Evolutionary conservation across 2,113 vertebrate genomes (phyloP).

Genomic region (Thalassoma bifasciatum): DNA sequence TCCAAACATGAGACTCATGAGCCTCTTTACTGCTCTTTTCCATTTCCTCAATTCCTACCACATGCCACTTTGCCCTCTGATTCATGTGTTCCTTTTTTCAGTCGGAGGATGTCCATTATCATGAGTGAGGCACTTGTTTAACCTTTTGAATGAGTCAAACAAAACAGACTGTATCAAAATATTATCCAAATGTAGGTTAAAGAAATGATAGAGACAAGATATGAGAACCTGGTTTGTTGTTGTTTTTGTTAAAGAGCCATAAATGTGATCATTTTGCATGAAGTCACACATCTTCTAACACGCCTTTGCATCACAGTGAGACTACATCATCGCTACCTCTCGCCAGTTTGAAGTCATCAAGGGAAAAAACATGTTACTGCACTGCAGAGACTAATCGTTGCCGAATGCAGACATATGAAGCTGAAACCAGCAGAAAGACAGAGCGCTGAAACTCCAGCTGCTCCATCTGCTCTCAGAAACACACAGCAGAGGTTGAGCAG

Average conservation of each 20-base stretch:
- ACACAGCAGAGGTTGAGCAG: constrained; percentile 36
- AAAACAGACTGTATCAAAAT: background rate
- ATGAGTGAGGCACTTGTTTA: constrained; percentile 19
- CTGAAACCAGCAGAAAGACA: constrained; percentile 7
- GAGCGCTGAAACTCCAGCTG: constrained; percentile 14
- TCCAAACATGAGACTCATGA: constrained; percentile 9
- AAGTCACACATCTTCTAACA: constrained; percentile 26
- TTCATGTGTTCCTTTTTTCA: constrained; percentile 23
- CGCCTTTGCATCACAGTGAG: constrained; percentile 1
- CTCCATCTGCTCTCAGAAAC: constrained; percentile 45
- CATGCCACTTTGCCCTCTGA: constrained; percentile 9
- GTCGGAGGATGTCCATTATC: constrained; percentile 2
- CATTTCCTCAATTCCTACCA: constrained; percentile 4
- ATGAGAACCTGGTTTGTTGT: background rate
- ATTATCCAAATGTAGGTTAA: background rate
- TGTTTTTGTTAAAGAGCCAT: background rate
- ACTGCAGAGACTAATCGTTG: constrained; percentile 18
- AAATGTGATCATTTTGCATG: constrained; percentile 20
- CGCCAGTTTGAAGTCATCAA: background rate
- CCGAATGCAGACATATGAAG: constrained; percentile 22
- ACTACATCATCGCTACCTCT: constrained; percentile 7
- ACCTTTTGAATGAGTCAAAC: constrained; percentile 6
- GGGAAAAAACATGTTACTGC: background rate
- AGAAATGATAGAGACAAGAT: background rate
- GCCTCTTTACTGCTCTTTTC: constrained; percentile 5